Conservation (phyloP, 2,113 vertebrate genomes). For the Symphodus melops region DNA sequence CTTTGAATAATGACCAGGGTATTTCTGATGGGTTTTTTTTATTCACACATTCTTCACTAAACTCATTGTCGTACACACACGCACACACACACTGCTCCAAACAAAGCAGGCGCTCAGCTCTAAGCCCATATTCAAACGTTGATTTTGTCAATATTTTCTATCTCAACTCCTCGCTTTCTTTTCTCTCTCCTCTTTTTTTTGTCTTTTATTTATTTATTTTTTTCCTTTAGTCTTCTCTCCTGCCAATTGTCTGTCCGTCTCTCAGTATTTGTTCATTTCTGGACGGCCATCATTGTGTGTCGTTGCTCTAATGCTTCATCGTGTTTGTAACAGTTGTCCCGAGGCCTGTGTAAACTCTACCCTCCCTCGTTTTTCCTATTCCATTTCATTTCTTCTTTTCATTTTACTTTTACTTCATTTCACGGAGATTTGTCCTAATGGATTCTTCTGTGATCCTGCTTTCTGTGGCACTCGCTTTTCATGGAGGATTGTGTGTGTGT, state of each 20-base stretch:
- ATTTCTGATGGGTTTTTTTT: not conserved
- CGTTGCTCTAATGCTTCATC: constrained; percentile 57
- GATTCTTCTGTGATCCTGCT: constrained; percentile 69
- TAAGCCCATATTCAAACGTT: not conserved
- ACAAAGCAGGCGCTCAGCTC: not conserved
- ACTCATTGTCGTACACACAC: not conserved
- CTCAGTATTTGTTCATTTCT: constrained; percentile 46
- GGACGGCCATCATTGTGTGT: constrained; percentile 50
- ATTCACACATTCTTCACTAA: not conserved
- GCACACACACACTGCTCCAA: not conserved
- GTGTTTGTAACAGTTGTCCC: constrained; percentile 62
- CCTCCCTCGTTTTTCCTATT: constrained; percentile 34
- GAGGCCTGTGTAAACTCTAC: constrained; percentile 51
- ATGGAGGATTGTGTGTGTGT: constrained; percentile 47
- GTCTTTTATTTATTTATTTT: not conserved
- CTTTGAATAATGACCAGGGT: too few relatives aligned
- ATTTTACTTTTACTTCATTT: constrained; percentile 76
- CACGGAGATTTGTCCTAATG: constrained; percentile 79
- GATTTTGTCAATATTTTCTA: not conserved
- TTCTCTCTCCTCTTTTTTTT: not conserved
- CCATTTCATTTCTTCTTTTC: constrained; percentile 65
- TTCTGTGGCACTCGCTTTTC: constrained; percentile 69
- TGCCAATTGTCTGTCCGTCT: not conserved
- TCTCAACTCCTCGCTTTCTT: not conserved
- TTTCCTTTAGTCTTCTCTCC: constrained; percentile 4